These are phyloP conservation scores for Cherax destructor DNA, from an alignment of 1,140 invertebrate species.

Conservation along the genomic window DNA sequence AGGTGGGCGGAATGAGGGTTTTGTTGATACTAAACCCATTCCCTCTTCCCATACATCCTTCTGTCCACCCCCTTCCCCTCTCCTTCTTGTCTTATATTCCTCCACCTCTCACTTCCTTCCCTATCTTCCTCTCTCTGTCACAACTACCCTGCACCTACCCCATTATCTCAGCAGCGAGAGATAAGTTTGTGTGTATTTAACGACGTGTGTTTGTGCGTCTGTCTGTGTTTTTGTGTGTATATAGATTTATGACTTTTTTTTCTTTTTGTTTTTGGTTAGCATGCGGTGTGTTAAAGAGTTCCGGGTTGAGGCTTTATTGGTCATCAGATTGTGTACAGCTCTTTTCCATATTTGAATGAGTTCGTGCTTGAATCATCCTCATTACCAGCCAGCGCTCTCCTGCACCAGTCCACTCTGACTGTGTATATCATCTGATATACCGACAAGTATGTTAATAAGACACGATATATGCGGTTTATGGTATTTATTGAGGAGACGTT, in stretches of 20 bases:
- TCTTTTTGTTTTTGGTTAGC: too few species aligned
- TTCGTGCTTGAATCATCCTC: slow-evolving; percentile 24
- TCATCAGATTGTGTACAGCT: slow-evolving; percentile 39
- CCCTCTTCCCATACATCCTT: not conserved
- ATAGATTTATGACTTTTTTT: not conserved
- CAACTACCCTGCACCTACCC: too few species aligned
- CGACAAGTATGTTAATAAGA: too few species aligned
- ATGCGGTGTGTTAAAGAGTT: not conserved
- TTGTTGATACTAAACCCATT: not conserved
- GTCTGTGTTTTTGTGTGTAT: slow-evolving; percentile 35
- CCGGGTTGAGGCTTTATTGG: not conserved
- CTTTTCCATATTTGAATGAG: slow-evolving; percentile 50
- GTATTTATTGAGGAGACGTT: too few species aligned
- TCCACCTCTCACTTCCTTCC: too few species aligned
- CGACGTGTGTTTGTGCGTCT: not conserved
- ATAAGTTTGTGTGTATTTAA: not conserved
- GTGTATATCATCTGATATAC: too few species aligned
- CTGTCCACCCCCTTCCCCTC: not conserved
- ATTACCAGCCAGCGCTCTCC: slow-evolving; percentile 21
- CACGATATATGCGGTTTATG: too few species aligned
- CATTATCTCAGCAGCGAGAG: not conserved
- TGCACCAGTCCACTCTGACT: not conserved
- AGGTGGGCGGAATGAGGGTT: not conserved
- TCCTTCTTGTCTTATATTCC: too few species aligned
- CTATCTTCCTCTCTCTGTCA: not conserved